Evolutionary conservation across 2,797 vertebrate genomes (phyloP), one percentile per base, ranked within the genome.

Genomic region (Ibycter americanus): DNA sequence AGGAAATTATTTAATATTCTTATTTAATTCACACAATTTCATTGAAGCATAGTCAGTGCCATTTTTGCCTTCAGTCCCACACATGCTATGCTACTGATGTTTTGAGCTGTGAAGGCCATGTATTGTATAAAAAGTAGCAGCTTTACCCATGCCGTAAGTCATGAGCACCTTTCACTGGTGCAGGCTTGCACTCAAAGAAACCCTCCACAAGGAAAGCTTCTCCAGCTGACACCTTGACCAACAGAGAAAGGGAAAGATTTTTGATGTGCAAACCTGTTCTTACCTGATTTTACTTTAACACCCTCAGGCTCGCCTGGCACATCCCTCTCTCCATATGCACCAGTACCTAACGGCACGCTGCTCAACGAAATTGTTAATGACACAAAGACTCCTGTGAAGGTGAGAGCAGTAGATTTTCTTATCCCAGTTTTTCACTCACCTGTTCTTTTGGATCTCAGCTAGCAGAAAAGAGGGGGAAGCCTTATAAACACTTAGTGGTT

Each of bases 331-430:
- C 80, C 85, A 0, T 85, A 91, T 13, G 55, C 74, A 47, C 87
- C 94, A 13, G 68, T 91, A 49, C 94, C 97, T 29, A 96, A 97
- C 6, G 62, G 95, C 18, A 94, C 86, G 4, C 9, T 97, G 38
- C 93, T 97, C 70, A 98, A 97, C 0, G 95, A 98, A 91, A 97
- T 98, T 36, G 86, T 89, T 9, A 97, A 98, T 0, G 97, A 95
- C 78, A 98, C 96, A 5, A 97, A 89, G 89, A 93, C 86, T 21
- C 90, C 96, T 18, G 87, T 95, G 67, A 98, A 98, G 98, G 98
- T 99, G 93, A 98, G 96, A 22, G 54, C 54, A 12, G 44, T 44
- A n/a, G 59, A 4, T 62, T 66, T 56, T 87, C 52, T 20, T 17
- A 9, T 42, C 26, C 32, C 40, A 29, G 19, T 26, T 80, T 79